phyloP scores from a whole-genome alignment of 2,888 invertebrate species.

The Cactoblastis cactorum region DNA sequence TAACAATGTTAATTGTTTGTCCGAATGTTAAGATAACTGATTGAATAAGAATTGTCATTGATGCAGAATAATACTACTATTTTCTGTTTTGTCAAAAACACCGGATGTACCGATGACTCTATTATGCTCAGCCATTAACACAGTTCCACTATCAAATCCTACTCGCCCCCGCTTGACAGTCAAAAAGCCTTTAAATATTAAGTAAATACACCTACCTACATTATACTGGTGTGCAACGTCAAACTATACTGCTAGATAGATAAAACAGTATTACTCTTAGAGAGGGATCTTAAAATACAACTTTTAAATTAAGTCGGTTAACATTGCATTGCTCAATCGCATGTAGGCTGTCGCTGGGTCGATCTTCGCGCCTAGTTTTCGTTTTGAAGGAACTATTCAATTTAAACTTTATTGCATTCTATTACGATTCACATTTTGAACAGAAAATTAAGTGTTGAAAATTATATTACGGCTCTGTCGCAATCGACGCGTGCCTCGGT shows the following conservation, averaged over 20 bases:
- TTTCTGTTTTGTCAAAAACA: slow-evolving; percentile 41
- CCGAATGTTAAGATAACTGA: too few relatives aligned
- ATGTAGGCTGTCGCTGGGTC: slow-evolving; percentile 57
- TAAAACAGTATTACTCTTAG: slow-evolving; percentile 16
- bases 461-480: slow-evolving; percentile 49
- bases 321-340: slow-evolving; percentile 60
- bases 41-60: neutral
- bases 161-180: slow-evolving; percentile 49
- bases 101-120: slow-evolving; percentile 41
- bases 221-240: slow-evolving; percentile 47
- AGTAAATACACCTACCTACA: slow-evolving; percentile 60
- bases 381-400: slow-evolving; percentile 16
- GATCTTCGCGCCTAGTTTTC: slow-evolving; percentile 48
- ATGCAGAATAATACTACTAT: slow-evolving; percentile 32
- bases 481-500: slow-evolving; percentile 65
- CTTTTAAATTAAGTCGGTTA: slow-evolving; percentile 38
- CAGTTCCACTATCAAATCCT: slow-evolving; percentile 49
- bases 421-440: slow-evolving; percentile 17
- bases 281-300: neutral
- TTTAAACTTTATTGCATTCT: slow-evolving; percentile 28
- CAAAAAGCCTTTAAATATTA: slow-evolving; percentile 56
- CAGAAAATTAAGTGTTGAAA: slow-evolving; percentile 43
- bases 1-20: neutral
- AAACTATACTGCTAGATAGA: slow-evolving; percentile 34
- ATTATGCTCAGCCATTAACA: slow-evolving; percentile 52